Conservation (phyloP, 2,113 vertebrate species). For the Entelurus aequoreus region DNA sequence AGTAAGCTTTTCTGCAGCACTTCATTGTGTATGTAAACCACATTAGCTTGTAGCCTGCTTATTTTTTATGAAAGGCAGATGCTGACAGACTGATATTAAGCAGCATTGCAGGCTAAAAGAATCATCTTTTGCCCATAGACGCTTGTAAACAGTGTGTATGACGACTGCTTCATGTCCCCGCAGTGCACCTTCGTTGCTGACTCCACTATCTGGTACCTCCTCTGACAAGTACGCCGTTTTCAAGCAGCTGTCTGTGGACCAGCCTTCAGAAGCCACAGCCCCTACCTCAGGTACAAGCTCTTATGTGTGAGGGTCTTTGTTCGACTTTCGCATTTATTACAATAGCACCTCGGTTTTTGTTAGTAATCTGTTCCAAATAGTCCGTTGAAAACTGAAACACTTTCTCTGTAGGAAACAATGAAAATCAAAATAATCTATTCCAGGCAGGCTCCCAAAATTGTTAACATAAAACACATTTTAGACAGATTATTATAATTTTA, state of each 20-base stretch:
- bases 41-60: background rate
- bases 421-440: no score
- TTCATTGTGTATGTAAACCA: background rate
- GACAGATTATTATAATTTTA: no score
- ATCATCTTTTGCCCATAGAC: constrained; percentile 7
- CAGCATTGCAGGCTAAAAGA: background rate
- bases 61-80: no score
- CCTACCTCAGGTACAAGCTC: constrained; percentile 78
- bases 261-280: constrained; percentile 74
- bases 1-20: background rate
- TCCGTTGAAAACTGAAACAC: no score
- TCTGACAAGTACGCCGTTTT: constrained; percentile 93
- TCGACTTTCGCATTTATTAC: background rate
- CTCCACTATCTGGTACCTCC: constrained; percentile 82
- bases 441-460: no score
- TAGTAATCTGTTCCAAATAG: no score
- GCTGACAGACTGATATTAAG: no score
- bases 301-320: background rate
- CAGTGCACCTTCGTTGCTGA: constrained; percentile 83
- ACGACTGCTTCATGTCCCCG: constrained; percentile 19
- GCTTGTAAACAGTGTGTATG: background rate
- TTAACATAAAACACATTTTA: no score
- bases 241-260: constrained; percentile 87
- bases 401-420: no score
- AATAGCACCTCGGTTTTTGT: no score